A percentile compares a stretch with the other conserved stretches of the same genome.
phyloP scores from a whole-genome alignment of 2,113 vertebrate species.

The Nycticryphes semicollaris region DNA sequence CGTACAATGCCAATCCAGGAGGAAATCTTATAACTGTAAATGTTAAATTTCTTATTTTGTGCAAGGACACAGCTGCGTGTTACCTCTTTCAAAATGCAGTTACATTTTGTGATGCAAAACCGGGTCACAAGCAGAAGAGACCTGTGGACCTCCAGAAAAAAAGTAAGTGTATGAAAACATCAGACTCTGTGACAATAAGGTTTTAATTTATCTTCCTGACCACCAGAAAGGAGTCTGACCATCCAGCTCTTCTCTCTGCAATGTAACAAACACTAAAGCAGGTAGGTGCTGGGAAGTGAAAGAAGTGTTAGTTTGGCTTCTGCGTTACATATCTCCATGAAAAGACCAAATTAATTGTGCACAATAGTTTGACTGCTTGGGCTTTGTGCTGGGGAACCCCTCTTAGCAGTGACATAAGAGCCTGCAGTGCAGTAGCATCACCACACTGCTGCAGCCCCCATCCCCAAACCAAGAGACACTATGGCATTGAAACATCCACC shows the following conservation, averaged over 20 bases:
- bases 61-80: background rate
- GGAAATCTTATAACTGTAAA: background rate
- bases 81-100: background rate
- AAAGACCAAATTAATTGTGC: background rate
- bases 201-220: background rate
- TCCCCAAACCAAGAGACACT: background rate
- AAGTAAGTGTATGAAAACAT: background rate
- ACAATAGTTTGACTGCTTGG: background rate
- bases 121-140: background rate
- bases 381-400: too few species aligned
- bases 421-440: rapidly evolving
- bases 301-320: background rate
- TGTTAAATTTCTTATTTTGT: background rate
- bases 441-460: rapidly evolving
- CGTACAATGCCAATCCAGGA: too few species aligned
- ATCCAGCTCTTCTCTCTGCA: background rate
- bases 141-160: background rate
- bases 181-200: too few species aligned
- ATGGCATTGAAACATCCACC: rapidly evolving
- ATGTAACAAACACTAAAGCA: background rate
- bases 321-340: background rate
- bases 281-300: background rate
- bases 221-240: too few species aligned
- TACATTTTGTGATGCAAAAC: background rate
- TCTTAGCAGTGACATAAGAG: rapidly evolving